Evolutionary conservation across 2,113 vertebrate species (phyloP).

Genomic region (Tauraco erythrolophus): DNA sequence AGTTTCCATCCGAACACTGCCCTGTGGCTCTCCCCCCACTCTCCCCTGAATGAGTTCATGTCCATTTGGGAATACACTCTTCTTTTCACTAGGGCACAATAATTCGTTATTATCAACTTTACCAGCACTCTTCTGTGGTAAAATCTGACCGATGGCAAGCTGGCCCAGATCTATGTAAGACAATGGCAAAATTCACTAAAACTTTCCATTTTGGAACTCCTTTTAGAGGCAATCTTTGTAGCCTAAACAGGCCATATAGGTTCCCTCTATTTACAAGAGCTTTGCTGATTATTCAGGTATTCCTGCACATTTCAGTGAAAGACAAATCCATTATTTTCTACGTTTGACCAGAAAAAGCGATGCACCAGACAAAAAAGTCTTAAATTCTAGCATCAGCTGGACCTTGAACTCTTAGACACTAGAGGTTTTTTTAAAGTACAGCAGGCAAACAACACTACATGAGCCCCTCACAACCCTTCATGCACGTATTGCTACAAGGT

Average conservation of each 20-base stretch:
- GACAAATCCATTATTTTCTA: background rate
- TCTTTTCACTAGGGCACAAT: background rate
- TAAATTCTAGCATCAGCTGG: background rate
- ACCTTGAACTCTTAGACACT: background rate
- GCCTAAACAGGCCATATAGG: background rate
- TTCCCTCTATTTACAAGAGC: background rate
- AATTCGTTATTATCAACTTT: background rate
- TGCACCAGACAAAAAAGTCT: background rate
- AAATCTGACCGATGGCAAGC: background rate
- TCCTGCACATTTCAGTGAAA: background rate
- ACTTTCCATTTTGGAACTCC: background rate
- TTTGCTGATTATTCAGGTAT: background rate
- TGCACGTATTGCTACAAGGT: background rate
- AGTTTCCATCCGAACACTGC: background rate
- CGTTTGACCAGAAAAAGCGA: background rate
- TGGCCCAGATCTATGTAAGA: background rate
- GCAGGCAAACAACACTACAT: background rate
- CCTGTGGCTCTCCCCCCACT: background rate
- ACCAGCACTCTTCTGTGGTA: background rate
- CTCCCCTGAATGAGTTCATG: background rate
- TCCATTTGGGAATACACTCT: background rate
- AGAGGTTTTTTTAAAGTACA: background rate
- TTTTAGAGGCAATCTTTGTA: background rate
- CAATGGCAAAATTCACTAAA: background rate
- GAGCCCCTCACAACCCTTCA: background rate